phyloP scores from a whole-genome alignment of 2,797 vertebrate species.

The Adelosebastes latens region DNA sequence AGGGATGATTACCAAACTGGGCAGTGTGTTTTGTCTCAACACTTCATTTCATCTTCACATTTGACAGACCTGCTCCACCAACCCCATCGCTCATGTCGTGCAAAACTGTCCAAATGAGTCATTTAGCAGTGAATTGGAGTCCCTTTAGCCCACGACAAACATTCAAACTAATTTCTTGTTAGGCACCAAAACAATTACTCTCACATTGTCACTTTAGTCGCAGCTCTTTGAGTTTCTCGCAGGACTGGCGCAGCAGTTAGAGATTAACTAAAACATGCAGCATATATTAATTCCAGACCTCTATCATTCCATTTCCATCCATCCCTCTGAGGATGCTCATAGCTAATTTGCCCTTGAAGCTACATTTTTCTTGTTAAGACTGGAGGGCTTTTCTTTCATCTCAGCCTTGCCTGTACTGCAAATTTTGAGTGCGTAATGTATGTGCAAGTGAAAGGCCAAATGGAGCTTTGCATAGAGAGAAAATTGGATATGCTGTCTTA shows the following conservation, averaged over 20 bases:
- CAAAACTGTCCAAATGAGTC: conserved; percentile 56
- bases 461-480: conserved; percentile 49
- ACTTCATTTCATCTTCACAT: conserved; percentile 73
- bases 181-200: conserved; percentile 51
- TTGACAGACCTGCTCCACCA: conserved; percentile 54
- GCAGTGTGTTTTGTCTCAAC: conserved; percentile 70
- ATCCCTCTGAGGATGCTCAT: conserved; percentile 71
- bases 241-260: conserved; percentile 27
- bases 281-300: conserved; percentile 67
- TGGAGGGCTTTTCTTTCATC: conserved; percentile 80
- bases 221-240: conserved; percentile 41
- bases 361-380: conserved; percentile 75
- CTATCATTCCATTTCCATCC: conserved; percentile 67
- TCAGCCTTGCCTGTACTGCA: conserved; percentile 60
- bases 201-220: conserved; percentile 49
- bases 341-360: conserved; percentile 81
- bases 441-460: conserved; percentile 63
- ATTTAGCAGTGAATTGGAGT: conserved; percentile 31
- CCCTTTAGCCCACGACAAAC: conserved; percentile 25
- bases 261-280: conserved; percentile 74
- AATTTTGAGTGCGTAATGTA: conserved; percentile 63
- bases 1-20: conserved; percentile 62
- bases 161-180: conserved; percentile 45
- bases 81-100: conserved; percentile 38
- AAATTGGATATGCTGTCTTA: conserved; percentile 41